Base-by-base conservation (phyloP, 2,113 vertebrate genomes). In the Ascaphus truei region DNA sequence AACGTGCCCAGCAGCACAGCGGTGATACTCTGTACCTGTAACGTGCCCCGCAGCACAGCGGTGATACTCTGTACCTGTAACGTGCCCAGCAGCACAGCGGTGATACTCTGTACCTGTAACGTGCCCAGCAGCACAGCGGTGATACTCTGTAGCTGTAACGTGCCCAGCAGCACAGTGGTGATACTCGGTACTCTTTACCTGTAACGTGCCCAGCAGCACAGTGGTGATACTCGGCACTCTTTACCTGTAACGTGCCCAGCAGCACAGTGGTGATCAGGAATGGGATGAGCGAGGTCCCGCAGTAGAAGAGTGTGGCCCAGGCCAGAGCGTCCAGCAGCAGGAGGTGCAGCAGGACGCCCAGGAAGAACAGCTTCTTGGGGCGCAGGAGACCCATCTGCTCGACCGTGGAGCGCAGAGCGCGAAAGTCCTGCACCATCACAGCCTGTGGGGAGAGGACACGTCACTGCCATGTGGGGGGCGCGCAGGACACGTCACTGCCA, bases 81-180 rank as follows among this genome's bases (percentile, higher is more conserved):
- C n/a, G n/a, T n/a, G n/a, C n/a, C n/a, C n/a, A n/a, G n/a, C n/a
- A n/a, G n/a, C n/a, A n/a, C n/a, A n/a, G n/a, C n/a, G n/a, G n/a
- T n/a, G n/a, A n/a, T n/a, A n/a, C n/a, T n/a, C n/a, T n/a, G n/a
- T 71, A 92, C 92, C 88, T 93, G 92, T 25, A 81, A 88, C 1
- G 72, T 79, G 39, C 81, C 80, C 20, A 93, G 84, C n/a, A 93
- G 77, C 66, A 91, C 6, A 0, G 83, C 86, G 11, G 84, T 84
- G 48, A 87, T 18, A n/a, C n/a, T n/a, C n/a, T n/a, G n/a, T n/a
- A n/a, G n/a, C n/a, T n/a, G n/a, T n/a, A n/a, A n/a, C n/a, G n/a
- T n/a, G n/a, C n/a, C n/a, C n/a, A n/a, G n/a, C n/a, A n/a, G n/a
- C n/a, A n/a, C n/a, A n/a, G n/a, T n/a, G n/a, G n/a, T n/a, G n/a